Percentiles rank a stretch among this genome's conserved stretches.
phyloP scores from a whole-genome alignment of 2,113 vertebrate genomes.

The Embiotoca jacksoni region DNA sequence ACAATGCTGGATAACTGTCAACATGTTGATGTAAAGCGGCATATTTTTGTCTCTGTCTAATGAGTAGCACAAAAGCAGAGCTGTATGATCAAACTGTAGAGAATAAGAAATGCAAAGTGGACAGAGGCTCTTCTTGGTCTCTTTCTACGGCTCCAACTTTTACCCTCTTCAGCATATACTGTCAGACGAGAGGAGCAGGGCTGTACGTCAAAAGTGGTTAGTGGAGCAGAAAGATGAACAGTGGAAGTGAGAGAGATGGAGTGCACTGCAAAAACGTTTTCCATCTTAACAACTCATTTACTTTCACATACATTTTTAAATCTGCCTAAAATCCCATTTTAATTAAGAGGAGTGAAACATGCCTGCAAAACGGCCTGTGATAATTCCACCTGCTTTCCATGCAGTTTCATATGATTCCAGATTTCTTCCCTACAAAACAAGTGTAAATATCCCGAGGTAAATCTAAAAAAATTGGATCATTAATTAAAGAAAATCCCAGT shows the following conservation, averaged over 20 bases:
- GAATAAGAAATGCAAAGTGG: constrained; percentile 19
- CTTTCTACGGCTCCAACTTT: constrained; percentile 59
- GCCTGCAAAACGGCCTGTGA: constrained; percentile 43
- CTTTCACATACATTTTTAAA: constrained; percentile 42
- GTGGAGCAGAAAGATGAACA: constrained; percentile 65
- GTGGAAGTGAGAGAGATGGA: constrained; percentile 11
- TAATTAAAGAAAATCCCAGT: too few relatives aligned
- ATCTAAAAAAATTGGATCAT: neutral
- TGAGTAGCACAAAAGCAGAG: neutral
- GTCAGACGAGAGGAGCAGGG: constrained; percentile 53
- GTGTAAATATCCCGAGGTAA: constrained; percentile 20
- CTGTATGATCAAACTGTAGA: constrained; percentile 3
- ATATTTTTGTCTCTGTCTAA: constrained; percentile 4
- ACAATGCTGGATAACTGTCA: neutral
- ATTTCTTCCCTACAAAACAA: constrained; percentile 23
- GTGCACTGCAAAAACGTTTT: constrained; percentile 29
- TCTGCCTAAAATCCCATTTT: constrained; percentile 45
- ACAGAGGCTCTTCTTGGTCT: constrained; percentile 38
- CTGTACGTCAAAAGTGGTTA: constrained; percentile 41
- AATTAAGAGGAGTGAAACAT: constrained; percentile 48
- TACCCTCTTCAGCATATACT: constrained; percentile 62
- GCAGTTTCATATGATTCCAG: constrained; percentile 1
- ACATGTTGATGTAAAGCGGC: neutral
- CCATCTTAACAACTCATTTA: constrained; percentile 51
- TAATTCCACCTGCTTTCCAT: constrained; percentile 36